Evolutionary conservation across 2,113 vertebrate genomes (phyloP).

Genomic region (Megalops atlanticus): DNA sequence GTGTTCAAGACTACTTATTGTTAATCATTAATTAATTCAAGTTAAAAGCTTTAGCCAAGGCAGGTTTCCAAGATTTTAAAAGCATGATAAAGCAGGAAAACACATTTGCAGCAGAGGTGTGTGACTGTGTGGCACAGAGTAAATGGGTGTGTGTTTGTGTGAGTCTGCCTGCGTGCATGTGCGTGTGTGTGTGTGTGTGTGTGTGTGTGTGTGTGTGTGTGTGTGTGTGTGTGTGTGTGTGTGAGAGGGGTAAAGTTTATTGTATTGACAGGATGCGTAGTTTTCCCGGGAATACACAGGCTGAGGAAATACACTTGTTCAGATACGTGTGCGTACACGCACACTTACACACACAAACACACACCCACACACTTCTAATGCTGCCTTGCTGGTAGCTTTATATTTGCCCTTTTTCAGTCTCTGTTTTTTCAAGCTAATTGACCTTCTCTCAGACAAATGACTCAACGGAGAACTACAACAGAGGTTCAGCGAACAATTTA

Average conservation of each 20-base stretch:
- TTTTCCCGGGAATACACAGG: constrained; percentile 73
- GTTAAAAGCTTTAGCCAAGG: background rate
- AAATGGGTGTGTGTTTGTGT: background rate
- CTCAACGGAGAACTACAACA: constrained; percentile 24
- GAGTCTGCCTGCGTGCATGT: constrained; percentile 31
- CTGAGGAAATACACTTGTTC: constrained; percentile 60
- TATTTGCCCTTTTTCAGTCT: background rate
- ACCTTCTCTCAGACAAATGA: background rate
- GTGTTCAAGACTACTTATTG: background rate
- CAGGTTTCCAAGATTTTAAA: background rate
- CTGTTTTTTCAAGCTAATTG: background rate
- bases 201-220: constrained; percentile 52
- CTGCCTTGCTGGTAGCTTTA: background rate
- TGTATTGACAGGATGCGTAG: constrained; percentile 70
- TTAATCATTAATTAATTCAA: background rate
- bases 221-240: constrained; percentile 59
- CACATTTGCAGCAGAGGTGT: background rate
- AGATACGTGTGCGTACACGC: constrained; percentile 28
- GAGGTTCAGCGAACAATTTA: background rate
- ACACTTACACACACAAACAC: constrained; percentile 40
- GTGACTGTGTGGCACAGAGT: background rate
- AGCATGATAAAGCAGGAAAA: background rate
- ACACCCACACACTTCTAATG: constrained; percentile 18
- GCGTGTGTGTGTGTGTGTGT: constrained; percentile 55
- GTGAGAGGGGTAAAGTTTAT: constrained; percentile 76